These are phyloP conservation scores for Rhynchomys soricoides DNA, from an alignment of 2,113 vertebrate genomes.

Conservation along the genomic window DNA sequence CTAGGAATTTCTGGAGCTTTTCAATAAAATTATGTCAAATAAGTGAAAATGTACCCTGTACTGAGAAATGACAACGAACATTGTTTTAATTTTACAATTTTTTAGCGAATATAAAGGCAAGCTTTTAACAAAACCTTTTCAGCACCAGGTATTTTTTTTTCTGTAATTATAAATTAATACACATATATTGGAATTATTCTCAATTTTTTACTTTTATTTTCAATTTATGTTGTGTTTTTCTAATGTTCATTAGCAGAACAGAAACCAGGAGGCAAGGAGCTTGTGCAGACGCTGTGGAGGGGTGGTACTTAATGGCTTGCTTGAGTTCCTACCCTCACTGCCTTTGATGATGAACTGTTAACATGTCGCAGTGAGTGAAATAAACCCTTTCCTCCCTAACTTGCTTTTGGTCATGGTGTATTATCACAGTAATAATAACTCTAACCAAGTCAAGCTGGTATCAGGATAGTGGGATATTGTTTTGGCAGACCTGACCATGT, in stretches of 20 bases:
- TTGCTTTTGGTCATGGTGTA: not conserved
- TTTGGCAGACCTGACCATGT: not conserved
- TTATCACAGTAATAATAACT: not conserved
- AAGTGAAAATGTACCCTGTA: not conserved
- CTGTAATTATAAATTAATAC: not conserved
- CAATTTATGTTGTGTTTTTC: not conserved
- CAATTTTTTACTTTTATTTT: not conserved
- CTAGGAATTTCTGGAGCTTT: not conserved
- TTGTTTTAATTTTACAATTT: not conserved
- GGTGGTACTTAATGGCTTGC: not conserved
- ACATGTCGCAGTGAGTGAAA: not conserved
- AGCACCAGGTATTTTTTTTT: not conserved
- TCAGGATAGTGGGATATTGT: not conserved
- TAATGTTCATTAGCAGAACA: not conserved
- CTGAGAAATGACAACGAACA: not conserved
- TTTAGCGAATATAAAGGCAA: not conserved
- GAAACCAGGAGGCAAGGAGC: no score
- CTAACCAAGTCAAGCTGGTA: not conserved
- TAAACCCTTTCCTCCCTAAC: not conserved
- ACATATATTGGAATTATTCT: not conserved
- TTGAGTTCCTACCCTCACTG: no score
- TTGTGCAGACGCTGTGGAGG: fast-evolving
- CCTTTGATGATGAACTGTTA: not conserved
- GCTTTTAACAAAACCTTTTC: not conserved
- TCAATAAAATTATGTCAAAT: not conserved